Conservation (phyloP, 1,140 invertebrate genomes). For the Ceratoteleas bidentatus region DNA sequence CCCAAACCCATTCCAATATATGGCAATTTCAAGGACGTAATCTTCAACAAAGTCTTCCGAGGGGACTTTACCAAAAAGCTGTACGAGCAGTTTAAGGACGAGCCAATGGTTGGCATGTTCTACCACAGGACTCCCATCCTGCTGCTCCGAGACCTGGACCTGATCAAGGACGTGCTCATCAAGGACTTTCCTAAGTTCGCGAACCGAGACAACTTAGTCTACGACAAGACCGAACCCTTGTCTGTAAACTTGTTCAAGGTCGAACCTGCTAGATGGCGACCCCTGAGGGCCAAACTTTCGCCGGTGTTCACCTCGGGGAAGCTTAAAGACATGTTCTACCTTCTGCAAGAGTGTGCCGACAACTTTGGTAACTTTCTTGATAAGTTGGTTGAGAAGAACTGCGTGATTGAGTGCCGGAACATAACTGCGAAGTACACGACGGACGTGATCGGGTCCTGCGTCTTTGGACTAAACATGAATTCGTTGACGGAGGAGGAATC, state of each 20-base stretch:
- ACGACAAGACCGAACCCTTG: conserved; percentile 80
- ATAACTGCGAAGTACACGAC: conserved; percentile 75
- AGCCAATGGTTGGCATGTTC: conserved; percentile 60
- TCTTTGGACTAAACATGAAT: conserved; percentile 82
- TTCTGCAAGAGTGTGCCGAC: conserved; percentile 54
- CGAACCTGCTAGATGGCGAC: conserved; percentile 23
- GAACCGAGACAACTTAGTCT: conserved; percentile 67
- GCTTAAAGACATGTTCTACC: conserved; percentile 3
- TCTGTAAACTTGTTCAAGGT: conserved; percentile 69
- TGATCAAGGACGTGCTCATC: conserved; percentile 72
- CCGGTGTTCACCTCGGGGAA: conserved; percentile 11
- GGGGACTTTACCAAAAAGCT: conserved; percentile 28
- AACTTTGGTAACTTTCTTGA: conserved; percentile 66
- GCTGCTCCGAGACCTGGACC: conserved; percentile 75
- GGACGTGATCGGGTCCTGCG: conserved; percentile 82
- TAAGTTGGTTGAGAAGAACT: conserved; percentile 19
- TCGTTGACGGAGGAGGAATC: conserved; percentile 79
- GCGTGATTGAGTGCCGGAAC: conserved; percentile 62
- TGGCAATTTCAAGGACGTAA: conserved; percentile 66
- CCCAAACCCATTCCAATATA: conserved; percentile 60
- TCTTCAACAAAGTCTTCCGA: conserved; percentile 6
- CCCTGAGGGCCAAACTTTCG: not conserved
- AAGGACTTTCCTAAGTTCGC: conserved; percentile 61
- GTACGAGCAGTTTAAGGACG: conserved; percentile 45
- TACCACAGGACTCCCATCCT: conserved; percentile 66